Percentiles rank a stretch among this genome's conserved stretches.
Evolutionary conservation across 35 echinoderm and acorn worm genomes (phyloP).

Genomic region (Diadema setosum): DNA sequence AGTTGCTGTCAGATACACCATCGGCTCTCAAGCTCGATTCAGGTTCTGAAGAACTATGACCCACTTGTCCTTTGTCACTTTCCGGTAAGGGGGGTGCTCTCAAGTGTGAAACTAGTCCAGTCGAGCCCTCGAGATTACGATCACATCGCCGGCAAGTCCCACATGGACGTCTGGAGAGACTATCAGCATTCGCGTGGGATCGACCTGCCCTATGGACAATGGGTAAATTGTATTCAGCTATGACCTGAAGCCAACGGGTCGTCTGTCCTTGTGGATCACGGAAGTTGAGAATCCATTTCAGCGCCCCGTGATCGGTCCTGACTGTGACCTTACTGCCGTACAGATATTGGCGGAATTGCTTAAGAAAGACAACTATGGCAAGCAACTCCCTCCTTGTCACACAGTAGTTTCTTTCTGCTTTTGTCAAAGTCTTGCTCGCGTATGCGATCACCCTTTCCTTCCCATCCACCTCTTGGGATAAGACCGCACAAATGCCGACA

Average conservation of each 20-base stretch:
- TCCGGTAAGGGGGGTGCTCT: no score
- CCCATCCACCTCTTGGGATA: not conserved
- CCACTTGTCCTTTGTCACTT: not conserved
- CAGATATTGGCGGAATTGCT: constrained; percentile 13
- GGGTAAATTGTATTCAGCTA: not conserved
- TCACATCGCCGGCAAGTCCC: not conserved
- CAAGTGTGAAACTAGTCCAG: no score
- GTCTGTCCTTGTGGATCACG: constrained; percentile 16
- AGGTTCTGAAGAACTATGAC: not conserved
- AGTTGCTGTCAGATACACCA: no score
- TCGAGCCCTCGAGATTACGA: not conserved
- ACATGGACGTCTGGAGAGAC: constrained; percentile 1
- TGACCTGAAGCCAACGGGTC: constrained; percentile 23
- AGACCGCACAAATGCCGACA: constrained; percentile 6
- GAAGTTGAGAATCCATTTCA: constrained; percentile 29
- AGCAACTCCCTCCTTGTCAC: not conserved
- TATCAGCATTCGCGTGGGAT: constrained; percentile 28
- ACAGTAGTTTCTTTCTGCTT: constrained; percentile 22
- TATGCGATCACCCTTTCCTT: constrained; percentile 1
- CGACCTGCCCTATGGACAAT: not conserved
- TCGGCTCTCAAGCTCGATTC: not conserved
- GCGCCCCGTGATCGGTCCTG: constrained; percentile 27
- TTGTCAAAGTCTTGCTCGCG: not conserved
- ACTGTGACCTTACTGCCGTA: constrained; percentile 19
- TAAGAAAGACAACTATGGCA: not conserved